Evolutionary conservation across 1,140 invertebrate genomes (phyloP), one percentile per base, ranked within the genome.

Genomic region (Apocrypta bakeri): DNA sequence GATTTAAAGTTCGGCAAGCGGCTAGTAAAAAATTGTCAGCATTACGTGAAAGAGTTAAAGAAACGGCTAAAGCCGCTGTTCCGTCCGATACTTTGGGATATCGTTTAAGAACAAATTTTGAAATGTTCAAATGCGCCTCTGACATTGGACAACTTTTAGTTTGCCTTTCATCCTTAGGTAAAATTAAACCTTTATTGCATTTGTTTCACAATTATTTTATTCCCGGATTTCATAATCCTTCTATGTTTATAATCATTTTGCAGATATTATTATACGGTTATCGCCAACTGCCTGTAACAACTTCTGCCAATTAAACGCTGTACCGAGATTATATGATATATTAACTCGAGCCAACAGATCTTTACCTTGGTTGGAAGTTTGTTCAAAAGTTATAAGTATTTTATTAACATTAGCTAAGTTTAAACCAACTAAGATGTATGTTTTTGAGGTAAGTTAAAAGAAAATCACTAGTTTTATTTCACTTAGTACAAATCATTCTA

Each of bases 1-100:
- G 95, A 1, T 93, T 94, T 85, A 87, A 80, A 21, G 88, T 92
- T 21, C 92, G 95, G 12, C 85, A 88, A 37, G 85, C 84, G 3
- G 79, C 90, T 27, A 85, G 87, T 21, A 71, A 88, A n/a, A 85
- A 91, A 8, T 86, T 93, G 33, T 81, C 83, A 14, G 87, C 91
- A 73, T 82, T 95, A 0, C 87, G 92, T 12, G 87, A 89, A 25
- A 92, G 94, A 40, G 90, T 92, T 0, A 83, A 90, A 27, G 93
- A 93, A 12, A 91, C 92, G 1, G 86, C 92, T 1, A 85, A 90
- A 69, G 92, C 93, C 29, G 88, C 88, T 48, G 64, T 74, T 7
- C 85, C 87, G 0, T 82, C 85, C 0, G 72, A 78, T 0, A 90
- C 88, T 8, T 79, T 90, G 1, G 88, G 84, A 11, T 81, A 82